A percentile compares a stretch with the other conserved stretches of the same genome.
Evolutionary conservation across 2,888 invertebrate species (phyloP).

Genomic region (Tachystola acroxantha): DNA sequence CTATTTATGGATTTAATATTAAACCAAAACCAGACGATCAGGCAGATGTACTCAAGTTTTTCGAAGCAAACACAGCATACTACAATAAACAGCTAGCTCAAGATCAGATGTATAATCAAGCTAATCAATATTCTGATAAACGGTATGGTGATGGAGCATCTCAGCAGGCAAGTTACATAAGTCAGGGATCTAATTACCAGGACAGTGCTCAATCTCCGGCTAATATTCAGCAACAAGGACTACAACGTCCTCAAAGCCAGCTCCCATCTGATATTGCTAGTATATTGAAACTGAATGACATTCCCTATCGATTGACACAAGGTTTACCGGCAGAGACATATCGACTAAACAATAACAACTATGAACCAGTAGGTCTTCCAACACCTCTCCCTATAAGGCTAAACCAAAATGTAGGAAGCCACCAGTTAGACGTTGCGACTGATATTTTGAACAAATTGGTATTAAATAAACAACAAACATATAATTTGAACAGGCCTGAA

Average conservation of each 20-base stretch:
- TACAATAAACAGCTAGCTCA: constrained; percentile 41
- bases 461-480: constrained; percentile 41
- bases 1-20: constrained; percentile 51
- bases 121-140: constrained; percentile 27
- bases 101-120: constrained; percentile 38
- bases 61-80: constrained; percentile 36
- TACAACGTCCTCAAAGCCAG: constrained; percentile 40
- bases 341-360: constrained; percentile 46
- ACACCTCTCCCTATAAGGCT: constrained; percentile 52
- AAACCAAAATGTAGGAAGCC: constrained; percentile 66
- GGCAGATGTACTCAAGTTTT: constrained; percentile 39
- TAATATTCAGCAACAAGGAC: constrained; percentile 37
- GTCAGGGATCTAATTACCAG: constrained; percentile 36
- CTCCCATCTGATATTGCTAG: constrained; percentile 40
- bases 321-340: constrained; percentile 40
- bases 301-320: constrained; percentile 58
- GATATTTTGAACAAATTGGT: constrained; percentile 54
- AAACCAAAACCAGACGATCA: constrained; percentile 55
- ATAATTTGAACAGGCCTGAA: constrained; percentile 48
- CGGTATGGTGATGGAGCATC: constrained; percentile 34
- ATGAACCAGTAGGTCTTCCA: constrained; percentile 49
- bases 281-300: constrained; percentile 59
- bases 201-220: constrained; percentile 43
- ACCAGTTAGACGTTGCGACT: constrained; percentile 58
- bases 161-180: constrained; percentile 35